Evolutionary conservation across 2,113 vertebrate species (phyloP).

Genomic region (Neolamprologus sp.): DNA sequence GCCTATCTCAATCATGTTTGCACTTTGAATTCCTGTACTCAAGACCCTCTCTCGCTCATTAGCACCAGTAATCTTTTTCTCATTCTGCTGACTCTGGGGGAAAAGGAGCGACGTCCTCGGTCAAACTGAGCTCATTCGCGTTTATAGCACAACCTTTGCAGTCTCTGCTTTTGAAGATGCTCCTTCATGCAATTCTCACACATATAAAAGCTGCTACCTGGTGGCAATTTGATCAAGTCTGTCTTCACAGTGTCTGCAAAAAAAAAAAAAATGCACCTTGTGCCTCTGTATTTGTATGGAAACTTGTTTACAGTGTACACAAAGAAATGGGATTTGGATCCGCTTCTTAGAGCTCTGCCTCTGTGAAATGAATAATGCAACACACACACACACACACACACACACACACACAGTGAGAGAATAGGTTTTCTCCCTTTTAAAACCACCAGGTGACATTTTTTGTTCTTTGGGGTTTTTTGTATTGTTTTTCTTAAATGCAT

Average conservation of each 20-base stretch:
- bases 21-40: constrained; percentile 11
- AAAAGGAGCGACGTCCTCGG: background rate
- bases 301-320: constrained; percentile 23
- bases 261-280: background rate
- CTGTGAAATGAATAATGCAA: constrained; percentile 40
- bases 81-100: background rate
- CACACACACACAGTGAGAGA: background rate
- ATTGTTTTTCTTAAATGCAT: background rate
- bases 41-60: constrained; percentile 3
- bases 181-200: background rate
- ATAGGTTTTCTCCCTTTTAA: constrained; percentile 14
- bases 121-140: background rate
- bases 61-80: background rate
- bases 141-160: background rate
- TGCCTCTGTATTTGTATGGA: background rate
- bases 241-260: background rate
- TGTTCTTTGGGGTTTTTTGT: background rate
- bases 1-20: constrained; percentile 45
- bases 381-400: background rate
- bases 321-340: constrained; percentile 14
- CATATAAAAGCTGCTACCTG: background rate
- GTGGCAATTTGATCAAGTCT: background rate
- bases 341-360: background rate
- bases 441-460: background rate
- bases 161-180: background rate